Conservation (phyloP, 2,888 invertebrate species). For the Fissipunctia ypsillon region DNA sequence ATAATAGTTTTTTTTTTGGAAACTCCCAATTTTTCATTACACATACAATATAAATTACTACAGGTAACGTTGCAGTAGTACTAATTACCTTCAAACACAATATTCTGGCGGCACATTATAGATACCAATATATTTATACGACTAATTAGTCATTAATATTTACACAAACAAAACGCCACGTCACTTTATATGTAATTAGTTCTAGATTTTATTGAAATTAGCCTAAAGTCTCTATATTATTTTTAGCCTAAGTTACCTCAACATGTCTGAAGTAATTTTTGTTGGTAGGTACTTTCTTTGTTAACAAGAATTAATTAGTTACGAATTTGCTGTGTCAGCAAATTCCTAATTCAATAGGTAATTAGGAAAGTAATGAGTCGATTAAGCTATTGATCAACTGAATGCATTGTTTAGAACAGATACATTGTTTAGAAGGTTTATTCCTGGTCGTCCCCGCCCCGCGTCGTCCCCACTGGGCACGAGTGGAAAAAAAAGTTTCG, state of each 20-base stretch:
- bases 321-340: neutral
- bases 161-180: slow-evolving; percentile 36
- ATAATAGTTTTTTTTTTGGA: neutral
- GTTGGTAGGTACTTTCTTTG: neutral
- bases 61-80: slow-evolving; percentile 22
- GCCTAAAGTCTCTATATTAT: neutral
- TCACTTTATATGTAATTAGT: slow-evolving; percentile 36
- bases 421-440: too few relatives aligned
- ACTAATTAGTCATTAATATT: slow-evolving; percentile 40
- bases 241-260: neutral
- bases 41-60: slow-evolving; percentile 21
- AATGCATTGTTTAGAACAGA: too few relatives aligned
- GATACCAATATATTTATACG: neutral
- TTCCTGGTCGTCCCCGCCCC: too few relatives aligned
- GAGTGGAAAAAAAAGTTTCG: too few relatives aligned
- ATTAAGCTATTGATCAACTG: too few relatives aligned
- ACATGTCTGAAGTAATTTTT: neutral
- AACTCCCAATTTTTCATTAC: neutral
- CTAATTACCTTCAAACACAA: slow-evolving; percentile 43
- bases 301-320: neutral
- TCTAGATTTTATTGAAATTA: slow-evolving; percentile 47
- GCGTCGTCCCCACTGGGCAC: too few relatives aligned
- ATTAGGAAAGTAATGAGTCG: neutral
- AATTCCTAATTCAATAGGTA: too few relatives aligned
- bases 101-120: slow-evolving; percentile 8